Conservation (phyloP, 2,888 invertebrate species). For the Amiota mariae region DNA sequence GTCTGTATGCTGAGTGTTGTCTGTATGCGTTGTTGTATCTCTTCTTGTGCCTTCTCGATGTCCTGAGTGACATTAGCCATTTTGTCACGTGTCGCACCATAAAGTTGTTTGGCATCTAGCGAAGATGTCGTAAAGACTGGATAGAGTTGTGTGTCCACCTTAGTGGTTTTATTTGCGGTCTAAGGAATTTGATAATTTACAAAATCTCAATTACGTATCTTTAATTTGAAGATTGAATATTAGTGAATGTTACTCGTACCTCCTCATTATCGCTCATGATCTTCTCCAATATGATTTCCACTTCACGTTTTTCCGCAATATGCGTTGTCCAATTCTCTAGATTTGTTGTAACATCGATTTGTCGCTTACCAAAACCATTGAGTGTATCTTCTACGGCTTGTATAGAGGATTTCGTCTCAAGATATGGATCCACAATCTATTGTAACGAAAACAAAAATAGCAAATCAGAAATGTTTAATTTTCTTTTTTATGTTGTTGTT, state of each 20-base stretch:
- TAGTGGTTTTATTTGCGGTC: constrained; percentile 80
- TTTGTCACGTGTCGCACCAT: constrained; percentile 77
- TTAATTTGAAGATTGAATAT: not conserved
- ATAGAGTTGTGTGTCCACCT: constrained; percentile 83
- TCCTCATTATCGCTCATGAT: constrained; percentile 80
- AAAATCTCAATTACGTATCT: not conserved
- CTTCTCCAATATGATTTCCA: constrained; percentile 74
- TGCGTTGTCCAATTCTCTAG: constrained; percentile 83
- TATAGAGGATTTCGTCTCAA: constrained; percentile 80
- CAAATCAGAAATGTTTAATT: constrained; percentile 38
- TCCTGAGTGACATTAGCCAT: constrained; percentile 77
- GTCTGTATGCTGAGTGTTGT: constrained; percentile 79
- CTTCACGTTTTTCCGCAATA: constrained; percentile 77
- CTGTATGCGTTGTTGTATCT: constrained; percentile 80
- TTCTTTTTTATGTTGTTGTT: no score
- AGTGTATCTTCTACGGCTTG: constrained; percentile 81
- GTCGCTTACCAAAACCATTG: constrained; percentile 79
- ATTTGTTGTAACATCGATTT: constrained; percentile 79
- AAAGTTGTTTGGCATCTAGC: constrained; percentile 76
- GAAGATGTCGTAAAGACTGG: constrained; percentile 81
- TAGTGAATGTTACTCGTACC: constrained; percentile 75
- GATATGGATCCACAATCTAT: constrained; percentile 80
- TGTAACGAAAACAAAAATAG: constrained; percentile 42
- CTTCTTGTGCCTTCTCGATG: constrained; percentile 78
- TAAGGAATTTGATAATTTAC: constrained; percentile 54